These are phyloP conservation scores for Lycophotia porphyrea DNA, from an alignment of 2,888 invertebrate genomes.

Conservation along the genomic window DNA sequence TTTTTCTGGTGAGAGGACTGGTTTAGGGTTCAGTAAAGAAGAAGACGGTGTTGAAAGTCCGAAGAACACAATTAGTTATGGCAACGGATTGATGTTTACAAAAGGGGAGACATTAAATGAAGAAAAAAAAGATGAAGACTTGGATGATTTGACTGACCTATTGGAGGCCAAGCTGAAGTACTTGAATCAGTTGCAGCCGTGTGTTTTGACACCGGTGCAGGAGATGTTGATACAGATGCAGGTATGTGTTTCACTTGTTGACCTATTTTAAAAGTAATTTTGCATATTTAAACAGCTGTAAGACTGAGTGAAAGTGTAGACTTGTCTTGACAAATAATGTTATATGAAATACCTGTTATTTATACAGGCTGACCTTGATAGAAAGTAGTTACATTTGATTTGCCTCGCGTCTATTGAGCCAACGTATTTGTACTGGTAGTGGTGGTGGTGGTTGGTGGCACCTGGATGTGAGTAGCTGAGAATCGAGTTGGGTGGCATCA, in stretches of 20 bases:
- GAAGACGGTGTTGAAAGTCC: conserved; percentile 73
- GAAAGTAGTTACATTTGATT: too few species aligned
- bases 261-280: background rate
- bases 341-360: background rate
- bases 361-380: background rate
- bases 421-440: background rate
- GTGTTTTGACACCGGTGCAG: conserved; percentile 87
- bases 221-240: conserved; percentile 90
- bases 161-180: conserved; percentile 89
- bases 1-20: conserved; percentile 85
- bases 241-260: conserved; percentile 74
- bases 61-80: conserved; percentile 83
- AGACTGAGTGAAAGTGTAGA: background rate
- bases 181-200: conserved; percentile 86
- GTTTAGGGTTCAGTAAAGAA: conserved; percentile 85
- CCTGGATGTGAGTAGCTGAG: too few species aligned
- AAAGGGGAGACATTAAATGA: conserved; percentile 89
- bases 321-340: background rate
- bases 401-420: background rate
- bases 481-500: too few species aligned
- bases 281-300: conserved; percentile 4
- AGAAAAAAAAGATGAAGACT: conserved; percentile 80
- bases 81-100: conserved; percentile 86
- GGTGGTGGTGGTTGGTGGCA: too few species aligned
- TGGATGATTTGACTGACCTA: conserved; percentile 82